Conservation (phyloP, 2,797 vertebrate species). For the Thunnus albacares region DNA sequence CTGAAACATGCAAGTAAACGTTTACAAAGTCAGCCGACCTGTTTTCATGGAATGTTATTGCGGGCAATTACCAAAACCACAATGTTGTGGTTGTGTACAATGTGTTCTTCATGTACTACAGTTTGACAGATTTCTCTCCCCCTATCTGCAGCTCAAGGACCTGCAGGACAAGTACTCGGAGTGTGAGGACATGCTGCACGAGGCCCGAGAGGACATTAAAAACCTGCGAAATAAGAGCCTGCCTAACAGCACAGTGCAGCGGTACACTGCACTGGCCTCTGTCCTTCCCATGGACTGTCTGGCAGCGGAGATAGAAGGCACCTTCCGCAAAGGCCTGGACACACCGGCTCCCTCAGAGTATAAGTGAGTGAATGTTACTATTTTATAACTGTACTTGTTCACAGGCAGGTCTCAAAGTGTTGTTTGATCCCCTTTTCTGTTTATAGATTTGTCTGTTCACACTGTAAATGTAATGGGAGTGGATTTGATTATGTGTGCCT, state of each 20-base stretch:
- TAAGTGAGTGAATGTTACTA: slow-evolving; percentile 79
- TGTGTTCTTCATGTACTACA: background rate
- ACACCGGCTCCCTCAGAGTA: slow-evolving; percentile 87
- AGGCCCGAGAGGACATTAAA: slow-evolving; percentile 91
- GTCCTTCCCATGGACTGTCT: slow-evolving; percentile 91
- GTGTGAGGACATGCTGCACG: slow-evolving; percentile 89
- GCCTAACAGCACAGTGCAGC: slow-evolving; percentile 90
- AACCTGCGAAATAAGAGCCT: slow-evolving; percentile 88
- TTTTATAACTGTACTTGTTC: background rate
- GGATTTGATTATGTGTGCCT: no score
- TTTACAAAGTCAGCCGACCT: background rate
- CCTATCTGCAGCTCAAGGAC: slow-evolving; percentile 86
- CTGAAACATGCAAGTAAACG: background rate
- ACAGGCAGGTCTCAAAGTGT: no score
- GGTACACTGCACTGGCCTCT: slow-evolving; percentile 85
- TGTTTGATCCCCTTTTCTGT: no score
- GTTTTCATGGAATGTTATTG: background rate
- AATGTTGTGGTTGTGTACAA: no score
- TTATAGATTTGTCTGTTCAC: no score
- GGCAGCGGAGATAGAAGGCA: slow-evolving; percentile 92
- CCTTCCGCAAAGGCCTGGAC: slow-evolving; percentile 89
- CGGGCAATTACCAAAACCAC: background rate
- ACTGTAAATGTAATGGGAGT: no score
- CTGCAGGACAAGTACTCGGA: slow-evolving; percentile 89
- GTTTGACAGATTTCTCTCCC: slow-evolving; percentile 38